Evolutionary conservation across 2,797 vertebrate genomes (phyloP), one percentile per base, ranked within the genome.

Genomic region (Hyperoplus immaculatus): DNA sequence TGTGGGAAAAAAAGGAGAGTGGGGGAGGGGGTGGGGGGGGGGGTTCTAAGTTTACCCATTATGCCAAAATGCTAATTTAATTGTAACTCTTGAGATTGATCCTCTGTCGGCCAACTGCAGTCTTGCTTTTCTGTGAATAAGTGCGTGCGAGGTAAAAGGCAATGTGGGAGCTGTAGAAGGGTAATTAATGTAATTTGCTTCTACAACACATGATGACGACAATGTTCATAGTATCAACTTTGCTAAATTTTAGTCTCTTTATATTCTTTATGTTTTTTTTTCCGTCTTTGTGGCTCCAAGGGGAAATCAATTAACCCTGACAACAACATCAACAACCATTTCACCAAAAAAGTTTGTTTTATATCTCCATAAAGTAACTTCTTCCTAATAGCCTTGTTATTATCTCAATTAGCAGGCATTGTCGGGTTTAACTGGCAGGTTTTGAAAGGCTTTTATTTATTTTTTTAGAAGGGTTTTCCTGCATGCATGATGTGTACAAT

Each of bases 1-100:
- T 91, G 87, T 90, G 88, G 90, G 87, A 83, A 90, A 82, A 66
- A 64, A 62, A 36, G 41, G 29, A 29, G 29, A 29, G 29, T 29
- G 29, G 29, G 29, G 29, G 29, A 2, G 29, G 21, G 21, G 21
- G 21, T 1, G 29, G 29, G 29, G 29, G 29, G 2, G 29, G 13
- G 63, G 70, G 41, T 6, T 72, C 51, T 51, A 45, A 86, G 75
- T 55, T 47, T 45, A 62, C 70, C 13, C 38, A 43, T 83, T 82
- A 77, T 43, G 54, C 55, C 74, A 77, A 81, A 77, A 88, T 73
- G 75, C 50, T 80, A 73, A 81, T 91, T 64, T 69, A 63, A 67
- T 78, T n/a, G n/a, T 65, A 46, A 80, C 47, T 72, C 58, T 45
- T 54, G 13, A 61, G 66, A 65, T 41, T n/a, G 67, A 54, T 50